Evolutionary conservation across 2,797 vertebrate species (phyloP), one percentile per base, ranked within the genome.

Genomic region (Sebastes matsubarae): DNA sequence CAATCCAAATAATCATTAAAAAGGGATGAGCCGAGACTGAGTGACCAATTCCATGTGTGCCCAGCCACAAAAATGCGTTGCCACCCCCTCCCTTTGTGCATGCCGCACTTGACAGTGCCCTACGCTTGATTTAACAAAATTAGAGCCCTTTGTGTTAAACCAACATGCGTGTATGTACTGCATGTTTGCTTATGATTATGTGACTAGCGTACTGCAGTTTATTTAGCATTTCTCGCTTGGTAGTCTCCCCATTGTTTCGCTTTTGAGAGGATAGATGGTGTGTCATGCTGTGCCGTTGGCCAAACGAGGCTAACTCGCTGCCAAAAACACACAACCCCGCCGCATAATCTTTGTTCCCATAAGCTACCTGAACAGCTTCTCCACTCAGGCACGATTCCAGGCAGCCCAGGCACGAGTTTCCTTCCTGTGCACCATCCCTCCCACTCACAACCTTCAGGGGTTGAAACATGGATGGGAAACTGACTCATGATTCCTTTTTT

Each of bases 311-410:
- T 11, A 55, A 69, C 58, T 71, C 67, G 60, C 54, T 73, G 83
- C 86, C 90, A 93, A 85, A 88, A 88, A 85, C 66, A 82, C 69
- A 80, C 73, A 80, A 34, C 32, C 64, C 59, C 38, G 38, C 74
- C 34, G 14, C 34, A 46, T 81, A 89, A 86, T 89, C 75, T 81
- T 78, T 81, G 82, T 90, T 87, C 86, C 78, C 89, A 87, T 87
- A 84, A 88, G 76, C 78, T 85, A 94, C 86, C 89, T 89, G 87
- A 65, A 75, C 85, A 79, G 74, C 74, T 73, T 81, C 80, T 68
- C 69, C 32, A 18, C 63, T 79, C 65, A 72, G 86, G 79, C 87
- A 68, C 38, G 2, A 66, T 84, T 90, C 91, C 90, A 73, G 85
- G 79, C 83, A 61, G 65, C 54, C 24, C 52, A 64, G 64, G 79